A percentile compares a stretch with the other conserved stretches of the same genome.
Conservation (phyloP, 2,888 invertebrate species). For the Operophtera brumata region DNA sequence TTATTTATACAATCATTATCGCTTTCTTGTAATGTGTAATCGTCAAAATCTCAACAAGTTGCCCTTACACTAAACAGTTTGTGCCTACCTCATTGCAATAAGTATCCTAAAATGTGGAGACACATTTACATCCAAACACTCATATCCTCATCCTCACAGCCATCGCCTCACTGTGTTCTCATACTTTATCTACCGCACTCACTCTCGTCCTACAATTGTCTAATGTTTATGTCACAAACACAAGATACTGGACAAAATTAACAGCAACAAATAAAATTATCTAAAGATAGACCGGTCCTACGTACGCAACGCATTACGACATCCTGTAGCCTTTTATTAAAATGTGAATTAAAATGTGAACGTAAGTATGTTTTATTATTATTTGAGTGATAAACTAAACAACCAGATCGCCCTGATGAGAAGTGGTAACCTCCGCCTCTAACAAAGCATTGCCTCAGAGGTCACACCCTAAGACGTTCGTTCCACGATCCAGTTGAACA, state of each 20-base stretch:
- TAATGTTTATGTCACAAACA: constrained; percentile 27
- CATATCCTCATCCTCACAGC: constrained; percentile 15
- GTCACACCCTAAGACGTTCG: too few relatives aligned
- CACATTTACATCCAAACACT: constrained; percentile 18
- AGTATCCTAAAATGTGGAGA: constrained; percentile 24
- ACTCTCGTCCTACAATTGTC: constrained; percentile 16
- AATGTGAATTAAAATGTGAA: too few relatives aligned
- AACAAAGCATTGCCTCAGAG: too few relatives aligned
- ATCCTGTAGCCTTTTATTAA: too few relatives aligned
- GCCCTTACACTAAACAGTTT: constrained; percentile 61
- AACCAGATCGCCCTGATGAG: too few relatives aligned
- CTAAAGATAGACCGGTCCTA: too few relatives aligned
- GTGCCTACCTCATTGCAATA: constrained; percentile 61
- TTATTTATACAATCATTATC: constrained; percentile 67
- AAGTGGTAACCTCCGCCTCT: too few relatives aligned
- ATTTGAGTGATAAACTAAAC: too few relatives aligned
- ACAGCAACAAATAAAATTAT: constrained; percentile 26
- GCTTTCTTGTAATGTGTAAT: constrained; percentile 55
- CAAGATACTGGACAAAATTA: constrained; percentile 18
- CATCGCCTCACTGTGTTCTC: constrained; percentile 4
- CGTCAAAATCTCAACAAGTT: constrained; percentile 73
- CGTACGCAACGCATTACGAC: too few relatives aligned
- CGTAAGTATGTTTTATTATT: too few relatives aligned
- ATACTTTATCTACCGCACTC: constrained; percentile 4
- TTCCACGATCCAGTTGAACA: too few relatives aligned